phyloP scores from a whole-genome alignment of 2,113 vertebrate genomes.

The Prionailurus bengalensis region DNA sequence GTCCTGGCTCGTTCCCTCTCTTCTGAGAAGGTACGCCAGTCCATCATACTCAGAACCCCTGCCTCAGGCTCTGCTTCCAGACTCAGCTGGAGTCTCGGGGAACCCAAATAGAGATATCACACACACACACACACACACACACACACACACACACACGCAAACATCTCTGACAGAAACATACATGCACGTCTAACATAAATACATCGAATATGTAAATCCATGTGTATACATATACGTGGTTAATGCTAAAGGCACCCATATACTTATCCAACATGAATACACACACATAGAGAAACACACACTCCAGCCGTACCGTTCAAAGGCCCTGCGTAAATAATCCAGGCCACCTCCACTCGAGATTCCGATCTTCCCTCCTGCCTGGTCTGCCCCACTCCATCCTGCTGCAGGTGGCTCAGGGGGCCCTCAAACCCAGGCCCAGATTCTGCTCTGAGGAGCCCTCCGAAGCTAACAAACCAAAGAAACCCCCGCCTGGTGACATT shows the following conservation, averaged over 20 bases:
- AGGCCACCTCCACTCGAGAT: not conserved
- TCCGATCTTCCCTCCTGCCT: not conserved
- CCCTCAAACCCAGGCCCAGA: not conserved
- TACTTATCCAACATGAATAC: not conserved
- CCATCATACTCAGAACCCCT: not conserved
- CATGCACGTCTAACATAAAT: not conserved
- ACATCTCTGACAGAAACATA: not conserved
- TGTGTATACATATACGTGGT: fast-evolving
- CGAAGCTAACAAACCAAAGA: not conserved
- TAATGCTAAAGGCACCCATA: not conserved
- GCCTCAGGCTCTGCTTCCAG: not conserved
- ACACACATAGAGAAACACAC: not conserved
- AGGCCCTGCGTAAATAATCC: not conserved
- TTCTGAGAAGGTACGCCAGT: not conserved
- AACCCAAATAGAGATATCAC: not conserved
- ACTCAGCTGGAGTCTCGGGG: not conserved
- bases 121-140: not conserved
- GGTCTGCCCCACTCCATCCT: no score
- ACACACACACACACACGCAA: not conserved
- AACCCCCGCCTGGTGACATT: not conserved
- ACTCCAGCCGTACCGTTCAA: not conserved
- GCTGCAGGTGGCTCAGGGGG: not conserved
- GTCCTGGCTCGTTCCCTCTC: not conserved
- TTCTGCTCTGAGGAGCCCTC: not conserved
- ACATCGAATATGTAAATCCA: not conserved